Conservation (phyloP, 64 coral and sea anemone genomes). For the Montipora sp. region DNA sequence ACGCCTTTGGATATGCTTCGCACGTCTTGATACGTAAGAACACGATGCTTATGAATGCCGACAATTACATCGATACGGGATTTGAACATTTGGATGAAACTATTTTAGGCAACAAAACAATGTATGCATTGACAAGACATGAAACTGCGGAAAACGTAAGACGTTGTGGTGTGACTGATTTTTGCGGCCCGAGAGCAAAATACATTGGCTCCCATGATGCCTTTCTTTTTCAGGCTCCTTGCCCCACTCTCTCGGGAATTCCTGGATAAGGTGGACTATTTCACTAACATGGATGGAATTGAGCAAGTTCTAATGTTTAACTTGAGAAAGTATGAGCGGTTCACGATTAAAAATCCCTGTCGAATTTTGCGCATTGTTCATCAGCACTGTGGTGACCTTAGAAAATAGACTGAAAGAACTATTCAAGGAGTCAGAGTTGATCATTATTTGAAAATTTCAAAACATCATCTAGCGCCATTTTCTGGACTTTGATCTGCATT, state of each 20-base stretch:
- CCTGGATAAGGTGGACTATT: slow-evolving; percentile 53
- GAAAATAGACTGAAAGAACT: no score
- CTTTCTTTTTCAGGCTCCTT: slow-evolving; percentile 72
- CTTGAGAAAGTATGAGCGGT: background rate
- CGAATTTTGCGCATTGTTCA: slow-evolving; percentile 79
- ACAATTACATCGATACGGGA: slow-evolving; percentile 75
- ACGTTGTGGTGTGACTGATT: slow-evolving; percentile 37
- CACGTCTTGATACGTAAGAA: slow-evolving; percentile 62
- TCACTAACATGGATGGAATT: slow-evolving; percentile 62
- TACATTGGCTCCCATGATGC: slow-evolving; percentile 95
- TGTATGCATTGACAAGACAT: slow-evolving; percentile 91
- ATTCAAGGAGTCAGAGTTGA: no score
- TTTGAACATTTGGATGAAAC: slow-evolving; percentile 66
- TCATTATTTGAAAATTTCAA: no score
- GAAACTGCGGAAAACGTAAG: slow-evolving; percentile 29
- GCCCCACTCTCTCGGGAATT: slow-evolving; percentile 51
- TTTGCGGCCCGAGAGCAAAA: slow-evolving; percentile 62
- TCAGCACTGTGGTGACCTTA: slow-evolving; percentile 64
- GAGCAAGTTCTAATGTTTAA: slow-evolving; percentile 83
- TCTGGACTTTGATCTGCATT: no score
- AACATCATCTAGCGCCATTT: no score
- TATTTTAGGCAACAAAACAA: slow-evolving; percentile 47
- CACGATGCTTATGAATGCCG: slow-evolving; percentile 58
- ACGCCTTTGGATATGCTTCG: slow-evolving; percentile 77
- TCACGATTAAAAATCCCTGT: slow-evolving; percentile 86